Evolutionary conservation across 2,888 invertebrate species (phyloP), one percentile per base, ranked within the genome.

Genomic region (Zele albiditarsus): DNA sequence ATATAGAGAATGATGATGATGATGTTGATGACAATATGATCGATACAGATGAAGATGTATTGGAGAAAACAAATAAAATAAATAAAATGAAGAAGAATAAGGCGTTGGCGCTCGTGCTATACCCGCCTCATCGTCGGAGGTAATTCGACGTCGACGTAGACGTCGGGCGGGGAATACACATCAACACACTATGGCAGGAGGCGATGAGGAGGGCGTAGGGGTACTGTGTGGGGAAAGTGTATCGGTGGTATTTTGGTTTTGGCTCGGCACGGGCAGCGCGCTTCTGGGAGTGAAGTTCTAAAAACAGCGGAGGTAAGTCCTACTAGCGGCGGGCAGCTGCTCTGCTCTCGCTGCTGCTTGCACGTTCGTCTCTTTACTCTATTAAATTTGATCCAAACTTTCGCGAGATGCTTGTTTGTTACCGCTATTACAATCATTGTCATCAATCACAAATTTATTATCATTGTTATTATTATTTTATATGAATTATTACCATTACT

Each of bases 241-340:
- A 85, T 85, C 85, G 88, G 83, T 86, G 88, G 88, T 89, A 89
- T 89, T 89, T 89, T 88, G 87, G 89, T 88, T 89, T 89, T 89
- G 89, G 89, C 89, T 89, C 88, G 88, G 85, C 86, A 86, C 88
- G 86, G 84, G 84, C 86, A 86, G 87, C 84, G 87, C 88, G 86
- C 88, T 88, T 88, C 89, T 89, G 88, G 89, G 89, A 88, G 89
- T 87, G 89, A 87, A 88, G 89, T 86, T 89, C 89, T 88, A 89
- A 89, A 89, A 88, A 89, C 89, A 88, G 89, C 89, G 88, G 88
- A 89, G 89, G 89, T 88, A 89, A 89, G 89, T 89, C 85, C 81
- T 84, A 78, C 77, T 77, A 75, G 71, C 79, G 78, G 77, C 80
- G 76, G 79, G 78, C 83, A 85, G 84, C 80, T 76, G 81, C 79